Evolutionary conservation across 1,140 invertebrate genomes (phyloP).

Genomic region (Asobara japonica): DNA sequence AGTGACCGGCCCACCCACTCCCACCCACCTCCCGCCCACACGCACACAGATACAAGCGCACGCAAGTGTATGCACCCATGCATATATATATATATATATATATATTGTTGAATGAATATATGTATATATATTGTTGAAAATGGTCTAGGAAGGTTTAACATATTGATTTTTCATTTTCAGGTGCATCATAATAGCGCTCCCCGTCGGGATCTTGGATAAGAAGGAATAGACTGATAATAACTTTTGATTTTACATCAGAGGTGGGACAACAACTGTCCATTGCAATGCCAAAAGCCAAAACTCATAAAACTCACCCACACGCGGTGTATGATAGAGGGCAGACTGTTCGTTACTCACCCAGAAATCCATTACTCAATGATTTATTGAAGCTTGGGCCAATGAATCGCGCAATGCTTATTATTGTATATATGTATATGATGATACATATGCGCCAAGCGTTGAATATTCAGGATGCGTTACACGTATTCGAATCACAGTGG

Average conservation of each 20-base stretch:
- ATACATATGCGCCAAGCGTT: conserved; percentile 1
- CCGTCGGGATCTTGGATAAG: no score
- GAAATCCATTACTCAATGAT: conserved; percentile 41
- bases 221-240: conserved; percentile 1
- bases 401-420: conserved; percentile 39
- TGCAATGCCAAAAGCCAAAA: conserved; percentile 12
- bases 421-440: background rate
- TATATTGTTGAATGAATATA: no score
- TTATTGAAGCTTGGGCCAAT: conserved; percentile 37
- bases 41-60: no score
- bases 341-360: conserved; percentile 26
- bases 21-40: no score
- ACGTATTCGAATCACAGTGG: background rate
- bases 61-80: no score
- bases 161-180: no score
- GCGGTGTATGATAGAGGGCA: background rate
- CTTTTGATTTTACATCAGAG: background rate
- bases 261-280: conserved; percentile 26
- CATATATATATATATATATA: no score
- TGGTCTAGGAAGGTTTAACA: no score
- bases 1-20: no score
- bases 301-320: conserved; percentile 43
- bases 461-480: conserved; percentile 3
- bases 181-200: no score
- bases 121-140: no score